Evolutionary conservation across 2,888 invertebrate species (phyloP), one percentile per base, ranked within the genome.

Genomic region (Biston stratarius): DNA sequence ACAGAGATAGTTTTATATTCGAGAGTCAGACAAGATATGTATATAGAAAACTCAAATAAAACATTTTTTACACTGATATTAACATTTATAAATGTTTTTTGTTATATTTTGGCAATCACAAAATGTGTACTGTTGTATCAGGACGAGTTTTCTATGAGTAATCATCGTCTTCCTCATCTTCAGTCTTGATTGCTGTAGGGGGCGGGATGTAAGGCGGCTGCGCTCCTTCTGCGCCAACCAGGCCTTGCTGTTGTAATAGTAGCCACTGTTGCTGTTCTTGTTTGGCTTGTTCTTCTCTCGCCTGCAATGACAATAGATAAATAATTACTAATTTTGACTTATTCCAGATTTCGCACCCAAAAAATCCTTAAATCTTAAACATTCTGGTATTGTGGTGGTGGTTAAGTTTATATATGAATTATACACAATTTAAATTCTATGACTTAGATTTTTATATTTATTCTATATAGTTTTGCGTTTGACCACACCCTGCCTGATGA

Each of bases 261-360:
- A 97, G 95, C 98, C 98, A 98, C 82, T 99, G 98, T 77, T 98
- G 98, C 81, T 99, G 98, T 71, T 98, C 97, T 74, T 97, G 97
- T 64, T 96, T 97, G 7, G 98, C 98, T 90, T 99, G 98, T 86
- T 98, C 97, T 85, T 98, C 98, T 71, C 98, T 94, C 2, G 99
- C 99, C 94, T 94, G 77, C 10, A 73, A 48, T 60, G 40, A 42
- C 6, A 51, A 24, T 42, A 49, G 36, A 15, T 5, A 38, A 6
- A n/a, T 2, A 15, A 24, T 15, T n/a, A n/a, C n/a, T n/a, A 48
- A 48, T 8, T 47, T 9, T 48, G n/a, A 0, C 9, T 10, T 15
- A 6, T 11, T 14, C 14, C 14, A 6, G 5, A 9, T 11, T 11
- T 24, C 24, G 3, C 1, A 2, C 1, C 24, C 24, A 24, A 24